These are phyloP conservation scores for Parambassis ranga DNA, from an alignment of 2,797 vertebrate genomes.

Conservation along the genomic window DNA sequence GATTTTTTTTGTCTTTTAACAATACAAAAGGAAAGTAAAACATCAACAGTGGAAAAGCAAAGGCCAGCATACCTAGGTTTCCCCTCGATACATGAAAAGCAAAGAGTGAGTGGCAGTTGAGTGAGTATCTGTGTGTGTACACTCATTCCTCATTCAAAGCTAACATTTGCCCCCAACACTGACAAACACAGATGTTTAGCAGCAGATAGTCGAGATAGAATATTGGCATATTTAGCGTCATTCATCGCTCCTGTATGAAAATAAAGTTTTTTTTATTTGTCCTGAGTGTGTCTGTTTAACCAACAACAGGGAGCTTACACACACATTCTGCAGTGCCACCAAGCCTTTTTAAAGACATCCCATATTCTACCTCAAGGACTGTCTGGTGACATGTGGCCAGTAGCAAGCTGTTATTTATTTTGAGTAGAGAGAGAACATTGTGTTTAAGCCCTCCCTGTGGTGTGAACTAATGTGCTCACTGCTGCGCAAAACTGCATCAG, in stretches of 20 bases:
- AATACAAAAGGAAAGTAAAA: constrained; percentile 17
- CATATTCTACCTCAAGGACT: constrained; percentile 13
- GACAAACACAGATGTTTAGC: constrained; percentile 81
- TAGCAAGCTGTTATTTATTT: constrained; percentile 53
- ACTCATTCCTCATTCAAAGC: constrained; percentile 71
- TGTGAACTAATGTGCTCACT: constrained; percentile 47
- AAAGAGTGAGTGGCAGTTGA: constrained; percentile 73
- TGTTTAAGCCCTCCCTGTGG: constrained; percentile 48
- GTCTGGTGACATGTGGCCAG: constrained; percentile 37
- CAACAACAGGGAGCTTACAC: constrained; percentile 61
- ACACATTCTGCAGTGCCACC: constrained; percentile 31
- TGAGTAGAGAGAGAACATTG: constrained; percentile 45
- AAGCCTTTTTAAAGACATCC: constrained; percentile 37
- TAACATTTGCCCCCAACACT: constrained; percentile 75
- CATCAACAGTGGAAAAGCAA: constrained; percentile 51
- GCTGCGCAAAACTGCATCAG: constrained; percentile 54
- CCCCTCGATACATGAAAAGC: constrained; percentile 61
- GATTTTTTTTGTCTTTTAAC: constrained; percentile 28
- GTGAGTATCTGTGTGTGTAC: constrained; percentile 77
- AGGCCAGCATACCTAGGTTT: constrained; percentile 31
- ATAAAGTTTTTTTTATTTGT: constrained; percentile 76
- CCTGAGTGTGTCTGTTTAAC: constrained; percentile 80
- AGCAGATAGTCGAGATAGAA: constrained; percentile 75
- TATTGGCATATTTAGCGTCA: constrained; percentile 69
- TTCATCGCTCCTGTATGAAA: constrained; percentile 77